phyloP scores from a whole-genome alignment of 2,797 vertebrate genomes.

The Neostethus bicornis region DNA sequence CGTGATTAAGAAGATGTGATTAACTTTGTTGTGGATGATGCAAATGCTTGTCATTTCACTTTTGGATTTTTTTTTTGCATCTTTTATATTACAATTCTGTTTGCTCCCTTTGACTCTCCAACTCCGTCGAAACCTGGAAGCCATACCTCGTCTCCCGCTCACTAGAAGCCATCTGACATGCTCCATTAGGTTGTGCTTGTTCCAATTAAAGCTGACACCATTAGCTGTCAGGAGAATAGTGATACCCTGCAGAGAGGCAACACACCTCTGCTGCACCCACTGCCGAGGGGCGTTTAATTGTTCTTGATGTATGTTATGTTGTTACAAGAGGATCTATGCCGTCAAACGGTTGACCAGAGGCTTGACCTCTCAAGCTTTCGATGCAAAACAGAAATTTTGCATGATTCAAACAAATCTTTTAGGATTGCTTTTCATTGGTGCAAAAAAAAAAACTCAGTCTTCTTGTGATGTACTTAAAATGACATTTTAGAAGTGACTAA shows the following conservation, averaged over 20 bases:
- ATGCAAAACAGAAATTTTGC: slow-evolving; percentile 12
- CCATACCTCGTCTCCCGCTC: slow-evolving; percentile 60
- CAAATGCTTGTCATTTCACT: slow-evolving; percentile 8
- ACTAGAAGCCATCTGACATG: slow-evolving; percentile 79
- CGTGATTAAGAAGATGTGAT: too few relatives aligned
- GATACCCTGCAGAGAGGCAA: slow-evolving; percentile 79
- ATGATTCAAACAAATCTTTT: slow-evolving; percentile 17
- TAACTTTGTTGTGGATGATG: too few relatives aligned
- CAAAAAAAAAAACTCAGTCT: too few relatives aligned
- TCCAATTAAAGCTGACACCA: slow-evolving; percentile 90
- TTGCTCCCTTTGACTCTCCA: slow-evolving; percentile 38
- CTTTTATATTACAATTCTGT: slow-evolving; percentile 11
- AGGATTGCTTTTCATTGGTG: too few relatives aligned
- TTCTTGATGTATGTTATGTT: slow-evolving; percentile 65
- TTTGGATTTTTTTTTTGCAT: slow-evolving; percentile 14
- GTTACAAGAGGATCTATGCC: slow-evolving; percentile 62
- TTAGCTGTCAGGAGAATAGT: slow-evolving; percentile 85
- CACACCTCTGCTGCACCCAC: slow-evolving; percentile 47
- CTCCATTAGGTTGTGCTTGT: slow-evolving; percentile 88
- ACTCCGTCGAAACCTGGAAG: slow-evolving; percentile 48
- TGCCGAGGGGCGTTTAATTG: slow-evolving; percentile 49
- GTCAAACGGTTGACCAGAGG: slow-evolving; percentile 44
- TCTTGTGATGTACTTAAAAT: too few relatives aligned
- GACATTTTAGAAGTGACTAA: too few relatives aligned
- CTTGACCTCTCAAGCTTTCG: slow-evolving; percentile 11